Conservation (phyloP, 1,140 invertebrate species). For the Solen grandis region DNA sequence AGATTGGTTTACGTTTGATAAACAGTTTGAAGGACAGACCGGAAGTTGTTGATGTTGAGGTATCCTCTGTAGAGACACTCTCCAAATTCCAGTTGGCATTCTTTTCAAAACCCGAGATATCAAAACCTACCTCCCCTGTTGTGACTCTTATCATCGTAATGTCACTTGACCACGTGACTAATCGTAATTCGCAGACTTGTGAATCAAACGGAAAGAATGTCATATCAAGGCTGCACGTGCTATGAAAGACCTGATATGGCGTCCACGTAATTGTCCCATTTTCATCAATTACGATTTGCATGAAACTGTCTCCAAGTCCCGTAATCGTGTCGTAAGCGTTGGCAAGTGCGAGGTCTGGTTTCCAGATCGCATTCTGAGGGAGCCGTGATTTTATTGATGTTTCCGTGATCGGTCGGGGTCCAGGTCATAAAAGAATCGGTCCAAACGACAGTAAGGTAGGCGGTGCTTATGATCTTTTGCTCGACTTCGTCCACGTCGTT, state of each 20-base stretch:
- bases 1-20: slow-evolving; percentile 37
- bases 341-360: slow-evolving; percentile 52
- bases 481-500: slow-evolving; percentile 52
- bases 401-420: slow-evolving; percentile 85
- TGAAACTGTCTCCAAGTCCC: slow-evolving; percentile 48
- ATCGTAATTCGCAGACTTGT: slow-evolving; percentile 84
- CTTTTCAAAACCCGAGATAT: slow-evolving; percentile 12
- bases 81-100: slow-evolving; percentile 49
- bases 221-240: slow-evolving; percentile 84
- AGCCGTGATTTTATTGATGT: slow-evolving; percentile 71
- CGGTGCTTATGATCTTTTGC: slow-evolving; percentile 49
- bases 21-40: slow-evolving; percentile 12
- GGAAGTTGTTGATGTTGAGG: slow-evolving; percentile 9
- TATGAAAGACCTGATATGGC: slow-evolving; percentile 52
- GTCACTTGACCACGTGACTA: slow-evolving; percentile 63
- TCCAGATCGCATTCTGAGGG: slow-evolving; percentile 53
- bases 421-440: slow-evolving; percentile 49
- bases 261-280: slow-evolving; percentile 38
- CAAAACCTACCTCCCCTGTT: slow-evolving; percentile 10
- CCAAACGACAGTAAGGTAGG: slow-evolving; percentile 51
- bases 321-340: slow-evolving; percentile 41
- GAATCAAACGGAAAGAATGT: slow-evolving; percentile 87
- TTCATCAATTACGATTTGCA: slow-evolving; percentile 20
- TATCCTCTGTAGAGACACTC: slow-evolving; percentile 19
- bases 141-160: slow-evolving; percentile 19